Percentiles rank a stretch among this genome's conserved stretches.
Evolutionary conservation across 2,797 vertebrate species (phyloP).

Genomic region (Oreortyx pictus): DNA sequence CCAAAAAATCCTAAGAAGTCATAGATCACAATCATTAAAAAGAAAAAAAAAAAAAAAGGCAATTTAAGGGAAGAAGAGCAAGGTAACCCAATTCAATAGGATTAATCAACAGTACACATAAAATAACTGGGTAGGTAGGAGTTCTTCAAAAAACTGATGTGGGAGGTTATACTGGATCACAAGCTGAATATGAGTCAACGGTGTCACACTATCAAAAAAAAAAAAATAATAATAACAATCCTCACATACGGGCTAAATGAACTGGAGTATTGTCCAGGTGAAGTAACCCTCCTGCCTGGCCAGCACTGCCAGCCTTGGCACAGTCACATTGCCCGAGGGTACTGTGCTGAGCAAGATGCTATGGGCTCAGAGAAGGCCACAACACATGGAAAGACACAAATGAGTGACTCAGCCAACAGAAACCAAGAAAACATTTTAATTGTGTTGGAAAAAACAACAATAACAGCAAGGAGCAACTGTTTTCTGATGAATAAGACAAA

Average conservation of each 20-base stretch:
- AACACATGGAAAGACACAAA: background rate
- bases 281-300: background rate
- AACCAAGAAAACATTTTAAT: background rate
- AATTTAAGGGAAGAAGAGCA: background rate
- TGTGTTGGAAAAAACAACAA: accelerated
- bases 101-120: slow-evolving; percentile 16
- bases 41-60: background rate
- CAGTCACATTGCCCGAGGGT: background rate
- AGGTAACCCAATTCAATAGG: background rate
- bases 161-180: slow-evolving; percentile 68
- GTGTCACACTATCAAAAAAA: background rate
- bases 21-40: background rate
- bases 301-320: background rate
- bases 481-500: background rate
- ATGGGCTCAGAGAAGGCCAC: background rate
- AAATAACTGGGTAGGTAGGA: slow-evolving; percentile 59
- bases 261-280: background rate
- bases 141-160: slow-evolving; percentile 44
- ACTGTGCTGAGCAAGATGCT: accelerated
- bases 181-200: slow-evolving; percentile 69
- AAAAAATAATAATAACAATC: slow-evolving; percentile 18
- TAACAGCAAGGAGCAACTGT: background rate
- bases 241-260: slow-evolving; percentile 32
- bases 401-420: background rate
- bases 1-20: background rate